Conservation (phyloP, 2,113 vertebrate genomes). For the Actinemys pallida region DNA sequence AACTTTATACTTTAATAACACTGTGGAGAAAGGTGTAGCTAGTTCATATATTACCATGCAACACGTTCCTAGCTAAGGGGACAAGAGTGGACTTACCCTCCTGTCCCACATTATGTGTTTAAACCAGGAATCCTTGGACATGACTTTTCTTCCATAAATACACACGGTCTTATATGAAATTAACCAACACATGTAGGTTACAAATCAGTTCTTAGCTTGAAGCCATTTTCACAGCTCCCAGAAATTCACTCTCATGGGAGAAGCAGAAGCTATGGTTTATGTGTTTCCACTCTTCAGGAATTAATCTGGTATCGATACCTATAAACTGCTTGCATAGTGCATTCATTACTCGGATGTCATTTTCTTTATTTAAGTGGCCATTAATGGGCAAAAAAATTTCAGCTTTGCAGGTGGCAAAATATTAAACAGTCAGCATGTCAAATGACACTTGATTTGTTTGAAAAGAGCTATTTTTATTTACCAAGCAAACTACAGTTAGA, state of each 20-base stretch:
- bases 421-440: slow-evolving; percentile 1
- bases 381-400: slow-evolving; percentile 40
- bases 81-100: slow-evolving; percentile 21
- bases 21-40: slow-evolving; percentile 63
- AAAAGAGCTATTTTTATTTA: slow-evolving; percentile 6
- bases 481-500: background rate
- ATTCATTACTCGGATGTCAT: slow-evolving; percentile 30
- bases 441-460: background rate
- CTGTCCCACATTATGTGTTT: slow-evolving; percentile 10
- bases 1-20: slow-evolving; percentile 62
- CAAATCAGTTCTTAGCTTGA: slow-evolving; percentile 24
- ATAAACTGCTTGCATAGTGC: slow-evolving; percentile 19
- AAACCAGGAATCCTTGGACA: slow-evolving; percentile 5
- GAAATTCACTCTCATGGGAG: slow-evolving; percentile 20
- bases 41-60: slow-evolving; percentile 38
- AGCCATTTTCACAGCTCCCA: background rate
- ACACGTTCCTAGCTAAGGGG: slow-evolving; percentile 27
- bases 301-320: slow-evolving; percentile 17
- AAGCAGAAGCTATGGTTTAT: background rate
- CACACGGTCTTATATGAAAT: background rate
- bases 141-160: background rate
- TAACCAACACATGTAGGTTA: background rate
- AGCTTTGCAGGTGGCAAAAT: slow-evolving; percentile 29
- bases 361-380: slow-evolving; percentile 27
- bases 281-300: background rate